These are phyloP conservation scores for Hecatera dysodea DNA, from an alignment of 2,888 invertebrate genomes.

Conservation along the genomic window DNA sequence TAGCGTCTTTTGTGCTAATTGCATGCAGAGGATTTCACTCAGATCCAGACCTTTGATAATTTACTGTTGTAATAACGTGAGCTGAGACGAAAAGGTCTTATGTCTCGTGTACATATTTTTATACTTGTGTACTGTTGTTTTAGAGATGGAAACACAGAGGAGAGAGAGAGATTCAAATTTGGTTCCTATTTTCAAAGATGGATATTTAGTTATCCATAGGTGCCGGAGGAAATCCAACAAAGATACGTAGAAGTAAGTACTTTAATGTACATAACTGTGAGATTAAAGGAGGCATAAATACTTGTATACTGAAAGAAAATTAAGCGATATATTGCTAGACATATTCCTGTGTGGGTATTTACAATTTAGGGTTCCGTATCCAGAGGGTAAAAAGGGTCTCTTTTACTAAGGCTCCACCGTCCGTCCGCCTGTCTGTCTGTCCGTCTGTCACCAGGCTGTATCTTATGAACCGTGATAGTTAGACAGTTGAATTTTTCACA, in stretches of 20 bases:
- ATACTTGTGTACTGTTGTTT: neutral
- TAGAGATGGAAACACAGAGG: neutral
- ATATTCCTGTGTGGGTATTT: too few species aligned
- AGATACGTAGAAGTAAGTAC: neutral
- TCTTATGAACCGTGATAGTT: too few species aligned
- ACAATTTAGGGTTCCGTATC: too few species aligned
- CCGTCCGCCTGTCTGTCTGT: too few species aligned
- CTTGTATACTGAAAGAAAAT: too few species aligned
- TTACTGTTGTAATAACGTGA: slow-evolving; percentile 64
- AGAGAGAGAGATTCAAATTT: neutral
- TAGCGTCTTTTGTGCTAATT: slow-evolving; percentile 74
- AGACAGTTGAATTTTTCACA: too few species aligned
- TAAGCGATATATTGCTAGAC: too few species aligned
- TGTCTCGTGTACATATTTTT: slow-evolving; percentile 7
- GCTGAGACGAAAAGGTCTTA: slow-evolving; percentile 41
- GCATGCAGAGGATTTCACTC: slow-evolving; percentile 68
- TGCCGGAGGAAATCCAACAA: neutral
- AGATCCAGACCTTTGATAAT: slow-evolving; percentile 67
- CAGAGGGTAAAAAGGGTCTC: too few species aligned
- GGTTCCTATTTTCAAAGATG: neutral
- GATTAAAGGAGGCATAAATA: too few species aligned
- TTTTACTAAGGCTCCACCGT: too few species aligned
- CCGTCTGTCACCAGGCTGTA: too few species aligned
- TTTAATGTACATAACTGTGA: neutral
- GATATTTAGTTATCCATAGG: too few species aligned